Percentiles rank a stretch among this genome's conserved stretches.
phyloP scores from a whole-genome alignment of 2,113 vertebrate genomes.

The Mystacornis crossleyi region DNA sequence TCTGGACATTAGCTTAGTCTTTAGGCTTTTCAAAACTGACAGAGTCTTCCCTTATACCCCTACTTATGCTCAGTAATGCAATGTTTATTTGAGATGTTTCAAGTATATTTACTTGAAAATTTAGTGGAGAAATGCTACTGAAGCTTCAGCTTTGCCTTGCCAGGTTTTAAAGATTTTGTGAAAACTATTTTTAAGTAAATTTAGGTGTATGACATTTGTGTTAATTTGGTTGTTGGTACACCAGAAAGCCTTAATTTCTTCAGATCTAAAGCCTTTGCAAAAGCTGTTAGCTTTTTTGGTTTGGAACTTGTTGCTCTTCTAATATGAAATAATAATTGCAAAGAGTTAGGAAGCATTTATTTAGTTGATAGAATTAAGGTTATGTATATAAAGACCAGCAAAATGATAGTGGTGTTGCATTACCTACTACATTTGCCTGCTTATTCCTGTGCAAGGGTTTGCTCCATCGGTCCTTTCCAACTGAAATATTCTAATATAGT shows the following conservation, averaged over 20 bases:
- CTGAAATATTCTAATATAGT: not conserved
- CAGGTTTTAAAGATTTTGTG: not conserved
- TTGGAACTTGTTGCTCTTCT: not conserved
- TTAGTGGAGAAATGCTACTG: not conserved
- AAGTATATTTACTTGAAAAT: not conserved
- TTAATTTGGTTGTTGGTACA: not conserved
- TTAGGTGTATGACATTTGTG: not conserved
- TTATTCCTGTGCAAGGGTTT: not conserved
- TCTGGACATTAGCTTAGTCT: not conserved
- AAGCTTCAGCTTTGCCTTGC: not conserved
- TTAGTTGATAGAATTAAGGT: not conserved
- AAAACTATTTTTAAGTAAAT: not conserved
- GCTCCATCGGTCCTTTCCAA: not conserved
- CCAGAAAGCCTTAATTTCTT: not conserved
- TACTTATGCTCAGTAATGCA: not conserved
- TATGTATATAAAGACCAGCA: not conserved
- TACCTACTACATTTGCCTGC: not conserved
- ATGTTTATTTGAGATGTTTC: not conserved
- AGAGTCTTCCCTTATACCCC: not conserved
- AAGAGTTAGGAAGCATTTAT: not conserved
- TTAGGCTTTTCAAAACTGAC: not conserved
- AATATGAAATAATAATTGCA: not conserved
- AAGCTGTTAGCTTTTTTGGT: not conserved
- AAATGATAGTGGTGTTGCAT: not conserved
- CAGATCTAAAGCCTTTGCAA: not conserved